Base-by-base conservation (phyloP, 1,140 invertebrate genomes). In the Parasteatoda tepidariorum region DNA sequence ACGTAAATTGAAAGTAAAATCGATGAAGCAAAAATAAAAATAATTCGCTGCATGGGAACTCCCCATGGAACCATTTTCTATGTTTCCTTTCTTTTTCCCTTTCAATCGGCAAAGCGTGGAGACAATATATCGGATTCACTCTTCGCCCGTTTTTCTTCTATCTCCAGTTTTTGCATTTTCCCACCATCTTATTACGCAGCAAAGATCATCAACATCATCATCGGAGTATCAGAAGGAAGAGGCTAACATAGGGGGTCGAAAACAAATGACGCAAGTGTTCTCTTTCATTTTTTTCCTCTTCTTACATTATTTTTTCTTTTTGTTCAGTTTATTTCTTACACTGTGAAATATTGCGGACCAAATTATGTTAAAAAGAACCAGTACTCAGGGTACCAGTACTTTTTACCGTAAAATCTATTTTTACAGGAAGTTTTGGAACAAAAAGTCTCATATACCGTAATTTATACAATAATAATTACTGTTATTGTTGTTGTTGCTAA, bases 1-100 rank as follows among this genome's bases (percentile, higher is more conserved):
- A 76, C 74, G 74, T 41, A 76, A 76, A 76, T 76, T 76, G 74
- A 76, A 76, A 76, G 38, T 31, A 76, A 66, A 76, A 66, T 76
- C 74, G 22, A 62, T 76, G 61, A 64, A 54, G 28, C 11, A 48
- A 38, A 7, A 41, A 61, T 61, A 18, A 74, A 59, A 74, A 61
- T 74, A 74, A 62, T 61, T 61, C 33, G 34, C 13, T 76, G 11
- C 59, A 15, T 24, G 34, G 59, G 26, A 31, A 48, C 15, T 76
- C 74, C 61, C 74, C 4, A 31, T 2, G 61, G 74, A 76, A 30
- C 59, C 74, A 76, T 76, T 76, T n/a, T 66, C 26, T 31, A n/a
- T 48, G 55, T 28, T 38, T 33, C 26, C 26, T n/a, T 62, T 75
- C 57, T 75, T n/a, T 26, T 41, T n/a, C 13, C 33, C 18, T 59